Evolutionary conservation across 2,888 invertebrate genomes (phyloP), one percentile per base, ranked within the genome.

Genomic region (Thera britannica): DNA sequence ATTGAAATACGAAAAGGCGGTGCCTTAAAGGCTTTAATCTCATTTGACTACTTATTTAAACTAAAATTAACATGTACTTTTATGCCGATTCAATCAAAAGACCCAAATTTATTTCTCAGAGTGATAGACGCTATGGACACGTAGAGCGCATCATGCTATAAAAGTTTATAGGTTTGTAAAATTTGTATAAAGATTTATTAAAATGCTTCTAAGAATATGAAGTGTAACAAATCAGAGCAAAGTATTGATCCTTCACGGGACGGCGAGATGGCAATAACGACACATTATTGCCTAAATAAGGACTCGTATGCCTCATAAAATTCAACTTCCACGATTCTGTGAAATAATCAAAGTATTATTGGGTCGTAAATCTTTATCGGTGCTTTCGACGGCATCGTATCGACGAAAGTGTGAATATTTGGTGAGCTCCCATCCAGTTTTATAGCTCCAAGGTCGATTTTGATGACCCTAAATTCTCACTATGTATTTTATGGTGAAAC

Each of bases 301-400:
- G 82, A 87, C 83, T 85, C 83, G 84, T 84, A 83, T 84, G 85
- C 83, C 82, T 83, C 89, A 86, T 91, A 92, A 91, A 92, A 86
- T 82, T 86, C 85, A 84, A 90, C 85, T 88, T 88, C 84, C 86
- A 83, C 81, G 87, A 91, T 91, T 90, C 90, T 89, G 85, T 86
- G 88, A 89, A 87, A 90, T 90, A 89, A 90, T 90, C 90, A 90
- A 89, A 90, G 89, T 88, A 88, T 91, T 90, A 91, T 91, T 88
- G 89, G 83, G 83, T 81, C 82, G 87, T 92, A 91, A 92, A 90
- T 92, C 90, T 90, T 89, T 91, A 91, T 90, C 87, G 78, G 80
- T 82, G 78, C 84, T 84, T 85, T 82, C 82, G 71, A 79, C 74
- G 78, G 74, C 75, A 74, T 75, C 77, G 77, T 81, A 83, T 84